A percentile compares a stretch with the other conserved stretches of the same genome.
phyloP scores from a whole-genome alignment of 2,888 invertebrate genomes.

The Agriopis leucophaearia region DNA sequence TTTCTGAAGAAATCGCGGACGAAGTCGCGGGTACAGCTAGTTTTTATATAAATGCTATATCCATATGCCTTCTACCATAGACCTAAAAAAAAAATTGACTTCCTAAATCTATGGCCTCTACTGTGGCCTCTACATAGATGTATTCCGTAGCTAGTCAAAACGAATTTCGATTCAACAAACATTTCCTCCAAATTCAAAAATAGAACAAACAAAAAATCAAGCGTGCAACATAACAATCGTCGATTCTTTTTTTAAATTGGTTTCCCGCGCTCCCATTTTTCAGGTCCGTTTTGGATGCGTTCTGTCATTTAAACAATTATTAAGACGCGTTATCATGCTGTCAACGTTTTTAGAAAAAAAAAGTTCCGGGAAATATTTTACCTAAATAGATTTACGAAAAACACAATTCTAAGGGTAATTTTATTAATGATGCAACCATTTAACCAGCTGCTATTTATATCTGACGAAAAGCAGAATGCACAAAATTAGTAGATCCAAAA shows the following conservation, averaged over 20 bases:
- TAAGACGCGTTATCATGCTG: slow-evolving; percentile 74
- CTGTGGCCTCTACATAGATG: neutral
- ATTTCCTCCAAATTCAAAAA: slow-evolving; percentile 48
- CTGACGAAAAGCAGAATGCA: neutral
- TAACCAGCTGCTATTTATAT: neutral
- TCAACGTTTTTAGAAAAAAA: slow-evolving; percentile 53
- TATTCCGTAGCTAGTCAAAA: neutral
- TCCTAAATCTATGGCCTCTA: too few species aligned
- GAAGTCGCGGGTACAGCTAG: too few species aligned
- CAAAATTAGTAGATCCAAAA: too few species aligned
- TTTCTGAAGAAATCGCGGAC: too few species aligned
- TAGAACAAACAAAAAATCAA: slow-evolving; percentile 59
- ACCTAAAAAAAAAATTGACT: too few species aligned
- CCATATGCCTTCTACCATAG: too few species aligned
- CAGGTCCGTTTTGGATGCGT: slow-evolving; percentile 66
- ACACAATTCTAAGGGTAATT: slow-evolving; percentile 48
- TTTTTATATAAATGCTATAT: too few species aligned
- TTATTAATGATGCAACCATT: slow-evolving; percentile 41
- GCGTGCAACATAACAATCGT: slow-evolving; percentile 65
- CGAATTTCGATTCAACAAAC: neutral
- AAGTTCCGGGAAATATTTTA: slow-evolving; percentile 41
- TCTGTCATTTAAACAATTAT: slow-evolving; percentile 83
- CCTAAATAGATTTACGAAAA: slow-evolving; percentile 42
- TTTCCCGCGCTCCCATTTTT: slow-evolving; percentile 70
- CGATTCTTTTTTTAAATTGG: slow-evolving; percentile 65